Evolutionary conservation across 2,113 vertebrate species (phyloP), one percentile per base, ranked within the genome.

Genomic region (Pelusios castaneus): DNA sequence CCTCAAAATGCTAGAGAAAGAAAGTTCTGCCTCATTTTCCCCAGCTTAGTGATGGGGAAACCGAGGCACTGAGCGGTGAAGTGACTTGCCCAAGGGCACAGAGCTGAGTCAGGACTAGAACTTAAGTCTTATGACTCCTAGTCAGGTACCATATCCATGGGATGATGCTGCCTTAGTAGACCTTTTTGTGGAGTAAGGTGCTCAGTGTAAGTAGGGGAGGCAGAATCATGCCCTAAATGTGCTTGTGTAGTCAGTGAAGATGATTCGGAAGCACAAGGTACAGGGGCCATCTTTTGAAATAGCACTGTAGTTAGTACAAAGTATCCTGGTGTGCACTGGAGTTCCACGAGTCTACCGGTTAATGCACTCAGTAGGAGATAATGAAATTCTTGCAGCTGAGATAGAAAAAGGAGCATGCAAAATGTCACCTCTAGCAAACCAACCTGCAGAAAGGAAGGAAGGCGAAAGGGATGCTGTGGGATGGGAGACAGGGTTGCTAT

Each of bases 1-100:
- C 7, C 60, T 19, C 60, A 63, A 63, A 63, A 16, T 21, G 2
- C 17, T 38, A 21, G 19, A 38, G 16, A 22, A 67, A 67, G 63
- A 34, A 22, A 67, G 34, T 67, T 67, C 19, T 17, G 17, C 9
- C 34, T 67, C 34, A 19, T 67, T 43, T 27, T 8, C 24, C 11
- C 9, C 22, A 27, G 41, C 24, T 75, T 41, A 75, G 43, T 41
- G 22, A 75, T 43, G 73, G 24, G 24, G 63, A 80, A 81, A 29
- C 47, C 24, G 34, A 24, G 41, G 19, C 22, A 10, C 0, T 2
- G 45, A 14, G 0, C 1, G 3, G 79, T 52, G 3, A 45, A 38
- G 34, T 0, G 6, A 60, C 24, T 25, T 70, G 52, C 29, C 16
- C 29, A 0, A 0, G 5, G 51, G 52, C 60, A 5, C 38, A 24